A percentile compares a stretch with the other conserved stretches of the same genome.
Conservation (phyloP, 2,797 vertebrate species). For the Tadarida brasiliensis region DNA sequence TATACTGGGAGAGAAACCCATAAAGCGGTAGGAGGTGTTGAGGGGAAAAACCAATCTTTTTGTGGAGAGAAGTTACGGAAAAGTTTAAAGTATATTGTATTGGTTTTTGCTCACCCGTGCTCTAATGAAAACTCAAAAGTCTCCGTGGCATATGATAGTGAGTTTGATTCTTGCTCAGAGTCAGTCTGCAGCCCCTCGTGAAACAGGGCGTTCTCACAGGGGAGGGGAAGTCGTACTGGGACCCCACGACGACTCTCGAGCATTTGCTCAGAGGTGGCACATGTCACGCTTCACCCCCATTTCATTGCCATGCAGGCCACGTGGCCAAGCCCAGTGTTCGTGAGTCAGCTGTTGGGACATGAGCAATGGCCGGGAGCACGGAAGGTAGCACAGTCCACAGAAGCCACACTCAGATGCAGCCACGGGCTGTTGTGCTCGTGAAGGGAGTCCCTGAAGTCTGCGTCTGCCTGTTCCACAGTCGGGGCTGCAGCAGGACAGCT, state of each 20-base stretch:
- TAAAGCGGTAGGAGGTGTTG: not conserved
- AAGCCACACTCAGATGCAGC: no score
- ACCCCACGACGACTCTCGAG: not conserved
- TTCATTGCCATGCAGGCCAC: not conserved
- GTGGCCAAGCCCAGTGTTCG: not conserved
- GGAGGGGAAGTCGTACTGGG: not conserved
- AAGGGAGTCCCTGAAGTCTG: not conserved
- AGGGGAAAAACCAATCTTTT: not conserved
- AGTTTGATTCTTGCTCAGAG: not conserved
- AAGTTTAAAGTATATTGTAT: not conserved
- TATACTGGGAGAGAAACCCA: no score
- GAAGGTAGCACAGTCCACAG: not conserved
- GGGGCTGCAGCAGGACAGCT: not conserved
- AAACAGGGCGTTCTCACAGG: not conserved
- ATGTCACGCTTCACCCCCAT: not conserved
- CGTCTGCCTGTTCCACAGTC: not conserved
- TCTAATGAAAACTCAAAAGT: no score
- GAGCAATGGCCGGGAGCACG: not conserved
- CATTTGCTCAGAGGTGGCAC: not conserved
- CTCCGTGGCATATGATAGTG: no score
- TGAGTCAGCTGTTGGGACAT: not conserved
- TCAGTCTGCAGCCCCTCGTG: accelerated
- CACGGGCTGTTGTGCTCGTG: not conserved
- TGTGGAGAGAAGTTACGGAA: not conserved
- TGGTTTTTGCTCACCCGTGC: not conserved